These are phyloP conservation scores for Apeira syringaria DNA, from an alignment of 2,888 invertebrate species.

Conservation along the genomic window DNA sequence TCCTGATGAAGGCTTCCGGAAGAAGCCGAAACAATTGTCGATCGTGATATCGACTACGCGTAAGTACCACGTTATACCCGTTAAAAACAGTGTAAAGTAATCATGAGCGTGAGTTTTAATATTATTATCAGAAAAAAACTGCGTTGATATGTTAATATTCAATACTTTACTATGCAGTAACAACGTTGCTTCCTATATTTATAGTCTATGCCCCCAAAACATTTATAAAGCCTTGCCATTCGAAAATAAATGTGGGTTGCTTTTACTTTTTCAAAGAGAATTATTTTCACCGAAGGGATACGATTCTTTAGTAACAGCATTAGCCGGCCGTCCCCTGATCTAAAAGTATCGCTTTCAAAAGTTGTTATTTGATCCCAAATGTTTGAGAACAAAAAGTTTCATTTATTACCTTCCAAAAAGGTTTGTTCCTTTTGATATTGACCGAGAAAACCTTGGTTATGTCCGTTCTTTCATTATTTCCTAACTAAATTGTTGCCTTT, in stretches of 20 bases:
- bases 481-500: no score
- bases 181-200: no score
- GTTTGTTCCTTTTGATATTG: conserved; percentile 18
- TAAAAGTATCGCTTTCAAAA: conserved; percentile 21
- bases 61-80: no score
- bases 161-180: no score
- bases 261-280: conserved; percentile 7
- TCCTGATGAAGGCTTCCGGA: no score
- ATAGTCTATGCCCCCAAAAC: no score
- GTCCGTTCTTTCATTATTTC: conserved; percentile 7
- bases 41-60: no score
- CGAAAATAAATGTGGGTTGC: not conserved
- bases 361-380: conserved; percentile 26
- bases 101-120: no score
- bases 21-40: no score
- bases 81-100: no score
- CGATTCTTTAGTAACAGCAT: conserved; percentile 17
- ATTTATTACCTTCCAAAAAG: conserved; percentile 19
- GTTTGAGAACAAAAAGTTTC: conserved; percentile 24
- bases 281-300: conserved; percentile 18
- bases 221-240: not conserved
- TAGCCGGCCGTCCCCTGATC: conserved; percentile 19
- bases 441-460: conserved; percentile 17
- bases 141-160: no score
- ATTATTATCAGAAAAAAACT: no score